A percentile compares a stretch with the other conserved stretches of the same genome.
Conservation (phyloP, 2,113 vertebrate genomes). For the Ailurus styani region DNA sequence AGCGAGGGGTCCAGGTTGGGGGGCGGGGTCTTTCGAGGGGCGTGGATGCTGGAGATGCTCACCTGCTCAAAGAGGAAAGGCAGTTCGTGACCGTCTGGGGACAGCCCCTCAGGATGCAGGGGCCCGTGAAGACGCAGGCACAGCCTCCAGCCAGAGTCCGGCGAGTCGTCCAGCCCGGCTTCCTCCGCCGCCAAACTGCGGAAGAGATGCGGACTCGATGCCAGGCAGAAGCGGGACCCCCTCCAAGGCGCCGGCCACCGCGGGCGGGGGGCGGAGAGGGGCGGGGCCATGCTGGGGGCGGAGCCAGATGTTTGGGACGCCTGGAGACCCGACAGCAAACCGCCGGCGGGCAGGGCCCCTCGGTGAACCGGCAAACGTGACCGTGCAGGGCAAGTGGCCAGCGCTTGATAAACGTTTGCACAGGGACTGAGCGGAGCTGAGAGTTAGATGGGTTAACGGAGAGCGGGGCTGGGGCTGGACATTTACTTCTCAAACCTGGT, state of each 20-base stretch:
- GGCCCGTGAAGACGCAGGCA: slow-evolving; percentile 95
- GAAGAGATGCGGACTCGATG: neutral
- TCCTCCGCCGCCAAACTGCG: slow-evolving; percentile 30
- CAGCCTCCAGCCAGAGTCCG: slow-evolving; percentile 84
- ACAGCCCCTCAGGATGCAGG: slow-evolving; percentile 89
- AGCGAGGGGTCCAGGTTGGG: neutral
- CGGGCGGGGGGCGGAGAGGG: neutral
- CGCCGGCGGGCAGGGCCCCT: neutral
- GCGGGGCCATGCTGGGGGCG: neutral
- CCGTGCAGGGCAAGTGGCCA: neutral
- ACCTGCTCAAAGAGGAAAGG: slow-evolving; percentile 96
- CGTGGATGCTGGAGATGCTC: neutral
- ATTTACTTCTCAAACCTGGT: slow-evolving; percentile 93
- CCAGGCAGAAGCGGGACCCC: accelerated
- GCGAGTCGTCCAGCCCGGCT: slow-evolving; percentile 82
- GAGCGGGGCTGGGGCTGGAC: slow-evolving; percentile 45
- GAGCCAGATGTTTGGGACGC: neutral
- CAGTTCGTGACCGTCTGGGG: slow-evolving; percentile 90
- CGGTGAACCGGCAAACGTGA: neutral
- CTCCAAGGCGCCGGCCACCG: accelerated
- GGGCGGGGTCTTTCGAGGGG: neutral
- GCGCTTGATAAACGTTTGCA: neutral
- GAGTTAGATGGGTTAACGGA: neutral
- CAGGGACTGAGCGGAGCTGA: neutral
- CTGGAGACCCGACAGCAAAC: neutral